These are phyloP conservation scores for Penaeus chinensis DNA, from an alignment of 1,140 invertebrate species.

Conservation along the genomic window DNA sequence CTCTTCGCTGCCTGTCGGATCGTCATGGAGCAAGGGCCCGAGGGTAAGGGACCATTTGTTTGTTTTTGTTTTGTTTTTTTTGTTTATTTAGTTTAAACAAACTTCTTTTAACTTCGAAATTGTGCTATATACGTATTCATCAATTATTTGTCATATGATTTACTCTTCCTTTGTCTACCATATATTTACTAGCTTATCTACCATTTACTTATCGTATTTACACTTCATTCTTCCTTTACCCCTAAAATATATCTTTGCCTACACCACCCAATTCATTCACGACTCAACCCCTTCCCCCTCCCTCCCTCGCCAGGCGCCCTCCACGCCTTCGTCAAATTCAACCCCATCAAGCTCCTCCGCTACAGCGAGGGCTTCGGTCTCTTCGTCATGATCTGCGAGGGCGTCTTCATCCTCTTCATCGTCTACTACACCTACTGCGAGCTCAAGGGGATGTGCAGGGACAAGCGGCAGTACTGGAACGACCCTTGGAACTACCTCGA, in stretches of 20 bases:
- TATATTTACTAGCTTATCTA: too few species aligned
- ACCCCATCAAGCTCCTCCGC: constrained; percentile 69
- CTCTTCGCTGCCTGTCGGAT: constrained; percentile 63
- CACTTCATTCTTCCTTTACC: too few species aligned
- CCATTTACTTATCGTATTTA: too few species aligned
- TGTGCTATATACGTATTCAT: too few species aligned
- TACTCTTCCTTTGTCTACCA: too few species aligned
- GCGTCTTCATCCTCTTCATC: constrained; percentile 69
- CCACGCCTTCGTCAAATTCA: constrained; percentile 66
- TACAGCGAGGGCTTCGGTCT: constrained; percentile 67
- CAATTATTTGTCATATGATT: too few species aligned
- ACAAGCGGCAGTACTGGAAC: constrained; percentile 67
- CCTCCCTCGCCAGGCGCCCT: constrained; percentile 70
- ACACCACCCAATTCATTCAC: not conserved
- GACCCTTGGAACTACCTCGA: constrained; percentile 71
- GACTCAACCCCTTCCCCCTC: not conserved
- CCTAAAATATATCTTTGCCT: not conserved
- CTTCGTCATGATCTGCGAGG: constrained; percentile 68
- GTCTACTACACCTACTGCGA: constrained; percentile 71
- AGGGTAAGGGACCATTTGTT: constrained; percentile 65
- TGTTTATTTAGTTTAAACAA: too few species aligned
- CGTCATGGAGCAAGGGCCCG: constrained; percentile 65
- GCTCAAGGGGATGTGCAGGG: constrained; percentile 65
- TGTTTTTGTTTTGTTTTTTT: too few species aligned
- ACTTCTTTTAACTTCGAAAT: too few species aligned